Conservation (phyloP, 2,888 invertebrate species). For the Orthosia incerta region DNA sequence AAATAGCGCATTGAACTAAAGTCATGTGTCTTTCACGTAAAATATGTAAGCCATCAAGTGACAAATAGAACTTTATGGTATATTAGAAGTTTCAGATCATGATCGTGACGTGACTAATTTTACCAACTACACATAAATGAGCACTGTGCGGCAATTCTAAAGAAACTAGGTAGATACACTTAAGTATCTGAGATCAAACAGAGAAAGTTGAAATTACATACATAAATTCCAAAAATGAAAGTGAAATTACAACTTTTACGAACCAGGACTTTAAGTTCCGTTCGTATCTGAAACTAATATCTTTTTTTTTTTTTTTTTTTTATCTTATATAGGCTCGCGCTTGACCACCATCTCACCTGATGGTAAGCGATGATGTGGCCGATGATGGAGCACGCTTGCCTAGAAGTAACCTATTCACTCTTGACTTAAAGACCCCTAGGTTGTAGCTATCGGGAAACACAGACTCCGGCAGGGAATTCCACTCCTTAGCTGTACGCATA, state of each 20-base stretch:
- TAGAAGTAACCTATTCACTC: too few species aligned
- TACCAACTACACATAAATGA: not conserved
- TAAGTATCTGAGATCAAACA: constrained; percentile 8
- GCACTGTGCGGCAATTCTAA: not conserved
- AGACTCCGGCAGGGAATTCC: too few species aligned
- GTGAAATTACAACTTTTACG: constrained; percentile 28
- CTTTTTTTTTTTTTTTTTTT: too few species aligned
- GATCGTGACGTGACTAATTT: not conserved
- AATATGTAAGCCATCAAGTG: not conserved
- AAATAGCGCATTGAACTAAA: not conserved
- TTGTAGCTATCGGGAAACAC: too few species aligned
- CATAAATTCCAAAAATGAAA: constrained; percentile 30
- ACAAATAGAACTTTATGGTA: not conserved
- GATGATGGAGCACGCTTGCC: too few species aligned
- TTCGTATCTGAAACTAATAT: too few species aligned
- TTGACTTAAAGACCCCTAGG: too few species aligned
- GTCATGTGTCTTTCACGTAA: not conserved
- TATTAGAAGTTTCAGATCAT: not conserved
- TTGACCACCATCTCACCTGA: too few species aligned
- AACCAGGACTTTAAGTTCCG: constrained; percentile 2
- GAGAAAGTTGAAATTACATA: constrained; percentile 40
- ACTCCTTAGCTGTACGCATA: too few species aligned
- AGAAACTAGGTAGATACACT: constrained; percentile 11
- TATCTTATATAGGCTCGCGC: too few species aligned
- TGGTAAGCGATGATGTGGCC: too few species aligned